Conservation (phyloP, 2,888 invertebrate genomes). For the Andrena flavipes region DNA sequence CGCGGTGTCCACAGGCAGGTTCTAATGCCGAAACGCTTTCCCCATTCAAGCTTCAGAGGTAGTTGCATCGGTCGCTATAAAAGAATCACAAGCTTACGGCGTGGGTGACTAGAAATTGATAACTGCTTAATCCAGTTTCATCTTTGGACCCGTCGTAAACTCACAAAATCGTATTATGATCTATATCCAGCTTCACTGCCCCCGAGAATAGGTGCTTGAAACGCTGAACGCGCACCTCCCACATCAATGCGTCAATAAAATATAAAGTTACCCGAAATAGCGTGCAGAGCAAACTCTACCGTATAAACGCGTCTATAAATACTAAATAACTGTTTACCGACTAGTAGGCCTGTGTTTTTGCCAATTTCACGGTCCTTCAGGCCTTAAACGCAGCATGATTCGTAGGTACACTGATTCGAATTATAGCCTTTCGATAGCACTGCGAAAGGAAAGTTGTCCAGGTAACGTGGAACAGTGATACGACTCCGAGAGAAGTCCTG, state of each 20-base stretch:
- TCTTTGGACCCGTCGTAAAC: not conserved
- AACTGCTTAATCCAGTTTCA: not conserved
- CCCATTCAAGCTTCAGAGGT: no score
- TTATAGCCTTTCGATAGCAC: no score
- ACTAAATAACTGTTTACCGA: slow-evolving; percentile 32
- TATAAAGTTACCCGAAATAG: slow-evolving; percentile 35
- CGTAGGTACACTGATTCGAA: not conserved
- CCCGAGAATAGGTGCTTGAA: not conserved
- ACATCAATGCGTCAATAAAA: slow-evolving; percentile 33
- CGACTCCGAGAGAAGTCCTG: no score
- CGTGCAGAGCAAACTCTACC: not conserved
- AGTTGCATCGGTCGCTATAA: not conserved
- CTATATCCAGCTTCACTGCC: not conserved
- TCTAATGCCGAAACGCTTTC: no score
- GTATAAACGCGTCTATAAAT: slow-evolving; percentile 46
- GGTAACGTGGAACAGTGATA: no score
- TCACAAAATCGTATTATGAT: not conserved
- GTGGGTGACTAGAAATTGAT: not conserved
- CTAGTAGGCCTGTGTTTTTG: slow-evolving; percentile 27
- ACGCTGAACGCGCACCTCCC: not conserved
- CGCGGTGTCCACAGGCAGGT: no score
- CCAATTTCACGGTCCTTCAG: slow-evolving; percentile 19
- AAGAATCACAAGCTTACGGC: not conserved
- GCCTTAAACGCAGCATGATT: not conserved
- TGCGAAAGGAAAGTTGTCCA: no score